phyloP scores from a whole-genome alignment of 2,113 vertebrate genomes.

The Amia ocellicauda region DNA sequence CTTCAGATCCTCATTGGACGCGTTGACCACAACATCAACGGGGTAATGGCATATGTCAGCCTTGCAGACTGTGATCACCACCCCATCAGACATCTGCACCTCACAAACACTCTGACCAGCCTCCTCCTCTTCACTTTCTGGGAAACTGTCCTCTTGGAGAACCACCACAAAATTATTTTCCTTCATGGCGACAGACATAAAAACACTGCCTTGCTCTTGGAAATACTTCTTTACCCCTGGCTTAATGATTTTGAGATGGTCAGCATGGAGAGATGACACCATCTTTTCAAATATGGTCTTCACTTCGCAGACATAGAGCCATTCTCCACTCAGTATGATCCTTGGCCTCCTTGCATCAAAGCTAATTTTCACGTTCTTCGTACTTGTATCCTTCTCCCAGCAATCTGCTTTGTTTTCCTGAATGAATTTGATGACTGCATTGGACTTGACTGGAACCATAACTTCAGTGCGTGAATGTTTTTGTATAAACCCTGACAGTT shows the following conservation, averaged over 20 bases:
- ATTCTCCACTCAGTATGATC: slow-evolving; percentile 65
- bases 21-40: slow-evolving; percentile 77
- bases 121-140: slow-evolving; percentile 29
- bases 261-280: slow-evolving; percentile 38
- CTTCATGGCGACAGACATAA: slow-evolving; percentile 38
- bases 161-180: slow-evolving; percentile 59
- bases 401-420: slow-evolving; percentile 42
- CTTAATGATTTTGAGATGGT: slow-evolving; percentile 56
- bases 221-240: slow-evolving; percentile 76
- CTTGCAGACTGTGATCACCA: slow-evolving; percentile 59
- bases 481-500: slow-evolving; percentile 60
- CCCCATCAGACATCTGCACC: slow-evolving; percentile 47
- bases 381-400: slow-evolving; percentile 36
- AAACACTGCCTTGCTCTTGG: slow-evolving; percentile 36
- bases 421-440: slow-evolving; percentile 58
- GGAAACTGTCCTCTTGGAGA: slow-evolving; percentile 46
- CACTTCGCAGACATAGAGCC: slow-evolving; percentile 50
- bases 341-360: slow-evolving; percentile 46
- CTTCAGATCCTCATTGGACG: slow-evolving; percentile 71
- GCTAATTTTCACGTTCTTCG: slow-evolving; percentile 35
- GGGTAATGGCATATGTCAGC: slow-evolving; percentile 59
- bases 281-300: slow-evolving; percentile 34
- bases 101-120: slow-evolving; percentile 26
- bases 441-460: slow-evolving; percentile 38
- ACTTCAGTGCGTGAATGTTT: slow-evolving; percentile 50